Conservation (phyloP, 2,113 vertebrate genomes). For the Cyprinodon tularosa region DNA sequence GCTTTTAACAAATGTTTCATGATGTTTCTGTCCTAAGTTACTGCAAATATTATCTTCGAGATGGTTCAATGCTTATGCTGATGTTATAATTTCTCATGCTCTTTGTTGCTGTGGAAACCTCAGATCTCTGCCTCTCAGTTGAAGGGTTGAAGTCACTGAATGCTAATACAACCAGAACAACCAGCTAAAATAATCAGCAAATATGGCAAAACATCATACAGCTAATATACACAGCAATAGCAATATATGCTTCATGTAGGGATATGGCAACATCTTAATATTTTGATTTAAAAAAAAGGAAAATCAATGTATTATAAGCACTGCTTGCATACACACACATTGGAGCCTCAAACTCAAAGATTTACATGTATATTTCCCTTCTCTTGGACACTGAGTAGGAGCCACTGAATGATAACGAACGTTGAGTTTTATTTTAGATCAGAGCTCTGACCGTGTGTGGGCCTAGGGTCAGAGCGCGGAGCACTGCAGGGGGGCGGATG, state of each 20-base stretch:
- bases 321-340: not conserved
- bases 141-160: not conserved
- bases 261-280: not conserved
- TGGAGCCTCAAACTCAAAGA: not conserved
- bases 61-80: not conserved
- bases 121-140: not conserved
- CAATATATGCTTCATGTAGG: not conserved
- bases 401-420: constrained; percentile 37
- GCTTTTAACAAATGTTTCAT: no score
- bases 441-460: constrained; percentile 44
- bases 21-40: not conserved
- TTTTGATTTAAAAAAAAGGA: not conserved
- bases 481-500: constrained; percentile 30
- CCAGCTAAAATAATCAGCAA: no score
- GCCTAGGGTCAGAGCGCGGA: constrained; percentile 36
- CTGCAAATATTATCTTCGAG: not conserved
- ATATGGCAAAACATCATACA: no score
- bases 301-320: not conserved
- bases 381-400: not conserved
- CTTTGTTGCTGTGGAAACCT: not conserved
- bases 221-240: no score
- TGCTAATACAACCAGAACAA: not conserved
- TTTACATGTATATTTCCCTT: not conserved
- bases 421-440: constrained; percentile 48
- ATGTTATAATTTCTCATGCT: not conserved